Conservation (phyloP, 2,113 vertebrate species). For the Oreochromis tanganicae region DNA sequence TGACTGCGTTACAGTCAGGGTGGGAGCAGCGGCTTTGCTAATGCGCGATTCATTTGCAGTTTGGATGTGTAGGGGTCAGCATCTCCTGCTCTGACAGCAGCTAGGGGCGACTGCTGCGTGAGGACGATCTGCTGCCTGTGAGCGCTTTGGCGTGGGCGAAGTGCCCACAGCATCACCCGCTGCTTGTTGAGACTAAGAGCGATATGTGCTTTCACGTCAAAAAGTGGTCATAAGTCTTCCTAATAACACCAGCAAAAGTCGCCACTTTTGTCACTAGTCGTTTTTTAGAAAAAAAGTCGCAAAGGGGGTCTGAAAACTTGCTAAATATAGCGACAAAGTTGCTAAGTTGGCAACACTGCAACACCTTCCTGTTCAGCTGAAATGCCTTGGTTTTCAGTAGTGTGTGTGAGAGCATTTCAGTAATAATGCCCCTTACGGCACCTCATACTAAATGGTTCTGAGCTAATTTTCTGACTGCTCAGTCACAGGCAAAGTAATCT, state of each 20-base stretch:
- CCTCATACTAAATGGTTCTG: neutral
- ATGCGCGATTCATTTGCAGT: neutral
- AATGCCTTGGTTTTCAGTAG: neutral
- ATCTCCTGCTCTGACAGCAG: neutral
- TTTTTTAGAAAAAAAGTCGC: neutral
- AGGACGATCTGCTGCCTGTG: neutral
- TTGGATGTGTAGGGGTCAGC: neutral
- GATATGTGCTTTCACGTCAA: neutral
- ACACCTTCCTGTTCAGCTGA: neutral
- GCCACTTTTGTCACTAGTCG: neutral
- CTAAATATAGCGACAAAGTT: neutral
- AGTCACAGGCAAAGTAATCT: constrained; percentile 97
- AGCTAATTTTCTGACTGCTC: constrained; percentile 55
- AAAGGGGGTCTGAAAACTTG: neutral
- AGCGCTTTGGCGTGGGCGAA: neutral
- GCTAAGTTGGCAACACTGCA: neutral
- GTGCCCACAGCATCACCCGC: neutral
- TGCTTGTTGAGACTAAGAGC: neutral
- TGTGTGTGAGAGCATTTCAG: neutral
- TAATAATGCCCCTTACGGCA: neutral
- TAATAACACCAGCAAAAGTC: neutral
- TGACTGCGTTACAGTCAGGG: neutral
- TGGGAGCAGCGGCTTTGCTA: neutral
- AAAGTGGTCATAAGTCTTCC: neutral
- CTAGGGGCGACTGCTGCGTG: neutral